Evolutionary conservation across 2,888 invertebrate genomes (phyloP), one percentile per base, ranked within the genome.

Genomic region (Melitaea athalia): DNA sequence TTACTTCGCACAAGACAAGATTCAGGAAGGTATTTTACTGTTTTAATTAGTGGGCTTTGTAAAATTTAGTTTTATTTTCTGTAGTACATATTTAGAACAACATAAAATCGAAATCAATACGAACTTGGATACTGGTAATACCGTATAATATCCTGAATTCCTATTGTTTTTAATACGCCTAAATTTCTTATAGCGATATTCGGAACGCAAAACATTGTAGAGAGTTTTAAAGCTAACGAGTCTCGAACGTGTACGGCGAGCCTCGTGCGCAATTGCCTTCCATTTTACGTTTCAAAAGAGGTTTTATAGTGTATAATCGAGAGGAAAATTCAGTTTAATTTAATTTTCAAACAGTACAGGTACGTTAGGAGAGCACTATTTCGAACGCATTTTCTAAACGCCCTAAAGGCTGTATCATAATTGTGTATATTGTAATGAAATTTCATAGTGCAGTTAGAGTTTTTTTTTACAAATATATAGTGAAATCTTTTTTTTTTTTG

Each of bases 311-410:
- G 69, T 72, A 72, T 68, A 73, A 72, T 68, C 64, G 69, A 68
- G 70, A 64, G 60, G 72, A 64, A 70, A 72, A 70, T 67, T 68
- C 66, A 52, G 66, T 72, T 72, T 70, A 72, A 72, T 72, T 72
- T 68, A 70, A 73, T 73, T 67, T 68, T 63, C 59, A 55, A 17
- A 59, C 55, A 57, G 64, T 69, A 64, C 69, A 67, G 59, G 69
- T 69, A 62, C 60, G 42, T 59, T 52, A 55, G 55, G 61, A 45
- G 55, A 11, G 67, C 53, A 43, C 42, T 53, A 66, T 63, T 55
- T 42, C 11, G 33, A 66, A 63, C 60, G 61, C 61, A 57, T 55
- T 66, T 50, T 43, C 60, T 61, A 55, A 45, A 66, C 55, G 66
- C 47, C 42, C 66, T 66, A 55, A 66, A 47, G 55, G 66, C 55